Evolutionary conservation across 2,113 vertebrate species (phyloP).

Genomic region (Charina bottae): DNA sequence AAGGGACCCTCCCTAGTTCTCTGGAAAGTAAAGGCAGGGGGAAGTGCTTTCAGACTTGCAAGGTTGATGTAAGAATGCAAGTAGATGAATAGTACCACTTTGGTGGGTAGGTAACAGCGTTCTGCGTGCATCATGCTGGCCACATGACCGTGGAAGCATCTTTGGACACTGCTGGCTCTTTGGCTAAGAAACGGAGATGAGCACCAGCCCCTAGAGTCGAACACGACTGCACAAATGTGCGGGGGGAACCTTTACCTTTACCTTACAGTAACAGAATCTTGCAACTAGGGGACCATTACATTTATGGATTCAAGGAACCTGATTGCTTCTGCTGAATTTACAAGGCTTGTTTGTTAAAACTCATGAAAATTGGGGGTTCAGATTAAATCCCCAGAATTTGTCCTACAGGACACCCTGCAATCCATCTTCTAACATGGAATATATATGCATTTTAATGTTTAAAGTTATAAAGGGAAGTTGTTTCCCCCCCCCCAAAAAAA

Average conservation of each 20-base stretch:
- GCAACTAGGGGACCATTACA: not conserved
- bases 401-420: not conserved
- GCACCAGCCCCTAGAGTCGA: no score
- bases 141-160: no score
- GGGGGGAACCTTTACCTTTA: no score
- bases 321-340: not conserved
- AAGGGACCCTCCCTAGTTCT: not conserved
- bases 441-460: not conserved
- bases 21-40: not conserved
- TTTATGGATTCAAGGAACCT: not conserved
- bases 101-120: no score
- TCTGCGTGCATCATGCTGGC: no score
- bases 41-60: not conserved
- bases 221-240: no score
- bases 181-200: no score
- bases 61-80: no score
- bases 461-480: not conserved
- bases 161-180: no score
- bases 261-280: not conserved
- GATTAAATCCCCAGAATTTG: not conserved
- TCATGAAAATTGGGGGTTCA: not conserved
- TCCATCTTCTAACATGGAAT: not conserved
- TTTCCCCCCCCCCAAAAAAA: not conserved
- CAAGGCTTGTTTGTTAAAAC: not conserved
- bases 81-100: no score